Conservation (phyloP, 2,797 vertebrate species). For the Lutra lutra region DNA sequence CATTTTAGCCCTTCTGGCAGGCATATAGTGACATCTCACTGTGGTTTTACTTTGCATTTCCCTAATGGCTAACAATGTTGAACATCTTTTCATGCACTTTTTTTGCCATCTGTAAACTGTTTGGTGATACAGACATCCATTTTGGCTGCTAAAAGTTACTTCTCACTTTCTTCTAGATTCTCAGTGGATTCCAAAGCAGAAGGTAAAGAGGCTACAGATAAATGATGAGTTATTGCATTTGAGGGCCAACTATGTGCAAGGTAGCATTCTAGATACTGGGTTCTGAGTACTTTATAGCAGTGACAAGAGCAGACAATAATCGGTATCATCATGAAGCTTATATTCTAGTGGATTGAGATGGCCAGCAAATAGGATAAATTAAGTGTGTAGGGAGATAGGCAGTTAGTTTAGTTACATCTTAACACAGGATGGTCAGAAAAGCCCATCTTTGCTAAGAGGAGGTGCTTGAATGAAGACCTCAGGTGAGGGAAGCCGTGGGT, state of each 20-base stretch:
- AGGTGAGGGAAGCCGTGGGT: not conserved
- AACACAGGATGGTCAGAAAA: not conserved
- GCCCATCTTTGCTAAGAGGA: not conserved
- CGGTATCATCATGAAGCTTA: not conserved
- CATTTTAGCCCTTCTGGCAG: not conserved
- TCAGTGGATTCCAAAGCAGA: not conserved
- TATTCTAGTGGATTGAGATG: not conserved
- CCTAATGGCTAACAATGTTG: not conserved
- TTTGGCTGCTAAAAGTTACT: not conserved
- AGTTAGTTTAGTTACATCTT: not conserved
- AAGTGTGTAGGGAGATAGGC: not conserved
- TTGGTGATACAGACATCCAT: not conserved
- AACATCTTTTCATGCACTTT: not conserved
- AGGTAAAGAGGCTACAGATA: not conserved
- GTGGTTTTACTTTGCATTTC: conserved; percentile 41
- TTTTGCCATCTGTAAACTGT: not conserved
- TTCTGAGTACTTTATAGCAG: not conserved
- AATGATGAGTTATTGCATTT: not conserved
- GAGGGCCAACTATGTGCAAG: not conserved
- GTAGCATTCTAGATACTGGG: not conserved
- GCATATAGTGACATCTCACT: not conserved
- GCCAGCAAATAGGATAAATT: not conserved
- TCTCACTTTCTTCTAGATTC: conserved; percentile 33
- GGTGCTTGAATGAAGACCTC: not conserved
- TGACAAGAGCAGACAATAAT: not conserved